A percentile compares a stretch with the other conserved stretches of the same genome.
Evolutionary conservation across 2,888 invertebrate genomes (phyloP).

Genomic region (Macroteleia sp.): DNA sequence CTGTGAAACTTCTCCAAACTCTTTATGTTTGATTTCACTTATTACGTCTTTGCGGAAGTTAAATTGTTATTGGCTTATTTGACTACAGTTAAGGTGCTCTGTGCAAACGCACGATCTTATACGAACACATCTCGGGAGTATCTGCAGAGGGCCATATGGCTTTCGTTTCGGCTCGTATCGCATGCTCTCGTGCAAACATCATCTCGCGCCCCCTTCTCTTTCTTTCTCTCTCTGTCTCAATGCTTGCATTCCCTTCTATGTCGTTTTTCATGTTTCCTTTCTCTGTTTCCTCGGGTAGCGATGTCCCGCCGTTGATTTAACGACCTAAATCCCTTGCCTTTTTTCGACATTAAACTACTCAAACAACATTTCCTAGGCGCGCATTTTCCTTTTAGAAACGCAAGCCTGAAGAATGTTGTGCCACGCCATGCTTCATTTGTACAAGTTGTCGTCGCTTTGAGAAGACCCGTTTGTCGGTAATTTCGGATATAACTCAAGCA

Average conservation of each 20-base stretch:
- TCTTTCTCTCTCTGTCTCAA: background rate
- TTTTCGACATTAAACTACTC: slow-evolving; percentile 42
- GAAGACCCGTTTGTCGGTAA: slow-evolving; percentile 57
- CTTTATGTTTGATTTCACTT: slow-evolving; percentile 53
- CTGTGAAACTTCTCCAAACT: no score
- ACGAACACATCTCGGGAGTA: slow-evolving; percentile 35
- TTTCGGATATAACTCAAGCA: slow-evolving; percentile 62
- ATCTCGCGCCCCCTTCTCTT: no score
- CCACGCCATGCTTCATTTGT: slow-evolving; percentile 62
- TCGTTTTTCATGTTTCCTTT: slow-evolving; percentile 34
- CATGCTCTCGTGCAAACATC: slow-evolving; percentile 44
- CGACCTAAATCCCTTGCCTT: slow-evolving; percentile 45
- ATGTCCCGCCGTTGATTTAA: slow-evolving; percentile 52
- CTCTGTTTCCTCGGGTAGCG: slow-evolving; percentile 20
- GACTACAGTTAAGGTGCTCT: slow-evolving; percentile 56
- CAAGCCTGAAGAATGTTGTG: slow-evolving; percentile 48
- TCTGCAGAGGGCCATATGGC: slow-evolving; percentile 56
- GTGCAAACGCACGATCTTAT: slow-evolving; percentile 45
- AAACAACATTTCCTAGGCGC: slow-evolving; percentile 56
- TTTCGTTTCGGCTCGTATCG: slow-evolving; percentile 52
- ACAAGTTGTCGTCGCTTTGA: slow-evolving; percentile 63
- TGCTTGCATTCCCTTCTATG: background rate
- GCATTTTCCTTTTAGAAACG: slow-evolving; percentile 47
- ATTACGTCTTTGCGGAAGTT: slow-evolving; percentile 55
- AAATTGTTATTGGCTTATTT: slow-evolving; percentile 59